A percentile compares a stretch with the other conserved stretches of the same genome.
Conservation (phyloP, 1,140 invertebrate genomes). For the Rhopalosiphum maidis region DNA sequence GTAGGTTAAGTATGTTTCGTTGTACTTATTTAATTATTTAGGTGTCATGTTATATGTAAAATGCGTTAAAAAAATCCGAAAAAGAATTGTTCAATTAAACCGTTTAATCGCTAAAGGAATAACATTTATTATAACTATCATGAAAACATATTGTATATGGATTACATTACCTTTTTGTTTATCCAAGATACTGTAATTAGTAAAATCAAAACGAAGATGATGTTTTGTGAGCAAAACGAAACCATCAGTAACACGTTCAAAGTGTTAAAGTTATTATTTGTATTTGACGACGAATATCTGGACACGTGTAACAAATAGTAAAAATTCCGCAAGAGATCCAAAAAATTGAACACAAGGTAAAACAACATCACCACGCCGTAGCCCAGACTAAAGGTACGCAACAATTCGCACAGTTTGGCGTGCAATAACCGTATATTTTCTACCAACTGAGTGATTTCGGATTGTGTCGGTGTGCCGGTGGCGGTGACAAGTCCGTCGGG, state of each 20-base stretch:
- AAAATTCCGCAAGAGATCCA: not conserved
- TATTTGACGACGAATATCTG: not conserved
- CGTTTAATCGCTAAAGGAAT: too few species aligned
- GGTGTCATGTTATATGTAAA: too few species aligned
- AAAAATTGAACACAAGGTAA: not conserved
- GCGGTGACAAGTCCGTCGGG: not conserved
- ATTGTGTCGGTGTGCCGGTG: not conserved
- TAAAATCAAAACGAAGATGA: not conserved
- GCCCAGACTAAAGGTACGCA: not conserved
- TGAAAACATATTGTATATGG: too few species aligned
- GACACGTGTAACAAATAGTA: not conserved
- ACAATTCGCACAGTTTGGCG: not conserved
- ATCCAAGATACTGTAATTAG: not conserved
- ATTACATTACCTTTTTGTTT: not conserved
- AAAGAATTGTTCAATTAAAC: too few species aligned
- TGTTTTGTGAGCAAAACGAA: not conserved
- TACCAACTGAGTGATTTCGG: not conserved
- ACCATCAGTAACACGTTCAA: not conserved
- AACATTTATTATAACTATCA: too few species aligned
- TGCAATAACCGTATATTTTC: not conserved
- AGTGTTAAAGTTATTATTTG: rapidly evolving
- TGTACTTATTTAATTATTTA: too few species aligned
- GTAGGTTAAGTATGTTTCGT: too few species aligned
- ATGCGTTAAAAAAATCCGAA: too few species aligned
- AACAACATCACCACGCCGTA: not conserved